Conservation (phyloP, 2,797 vertebrate species). For the Enteromius mattozi region DNA sequence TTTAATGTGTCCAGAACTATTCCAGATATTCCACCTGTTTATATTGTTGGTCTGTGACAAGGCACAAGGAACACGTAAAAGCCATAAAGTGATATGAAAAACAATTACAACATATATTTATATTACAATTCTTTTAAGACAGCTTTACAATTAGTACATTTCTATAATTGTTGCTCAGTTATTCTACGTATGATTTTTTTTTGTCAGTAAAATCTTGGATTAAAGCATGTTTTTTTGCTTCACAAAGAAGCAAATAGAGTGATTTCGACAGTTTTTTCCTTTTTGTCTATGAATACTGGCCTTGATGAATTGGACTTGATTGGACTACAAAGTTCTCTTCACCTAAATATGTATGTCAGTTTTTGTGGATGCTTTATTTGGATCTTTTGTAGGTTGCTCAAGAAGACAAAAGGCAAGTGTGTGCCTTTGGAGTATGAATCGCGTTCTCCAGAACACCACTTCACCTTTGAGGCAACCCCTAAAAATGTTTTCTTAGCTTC, state of each 20-base stretch:
- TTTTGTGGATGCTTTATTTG: not conserved
- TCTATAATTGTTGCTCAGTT: not conserved
- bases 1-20: not conserved
- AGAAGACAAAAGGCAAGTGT: not conserved
- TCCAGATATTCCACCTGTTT: not conserved
- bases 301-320: not conserved
- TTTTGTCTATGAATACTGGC: not conserved
- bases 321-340: not conserved
- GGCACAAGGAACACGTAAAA: not conserved
- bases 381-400: not conserved
- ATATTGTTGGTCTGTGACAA: not conserved
- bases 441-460: slow-evolving; percentile 30
- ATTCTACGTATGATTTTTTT: not conserved
- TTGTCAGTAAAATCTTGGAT: not conserved
- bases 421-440: not conserved
- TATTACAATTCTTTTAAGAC: not conserved
- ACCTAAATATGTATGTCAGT: not conserved
- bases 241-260: not conserved
- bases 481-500: slow-evolving; percentile 10
- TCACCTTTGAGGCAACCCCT: slow-evolving; percentile 25
- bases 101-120: not conserved
- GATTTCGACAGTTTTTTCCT: not conserved
- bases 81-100: not conserved
- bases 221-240: not conserved
- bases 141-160: not conserved